Evolutionary conservation across 2,888 invertebrate species (phyloP).

Genomic region (Pyrrhia umbra): DNA sequence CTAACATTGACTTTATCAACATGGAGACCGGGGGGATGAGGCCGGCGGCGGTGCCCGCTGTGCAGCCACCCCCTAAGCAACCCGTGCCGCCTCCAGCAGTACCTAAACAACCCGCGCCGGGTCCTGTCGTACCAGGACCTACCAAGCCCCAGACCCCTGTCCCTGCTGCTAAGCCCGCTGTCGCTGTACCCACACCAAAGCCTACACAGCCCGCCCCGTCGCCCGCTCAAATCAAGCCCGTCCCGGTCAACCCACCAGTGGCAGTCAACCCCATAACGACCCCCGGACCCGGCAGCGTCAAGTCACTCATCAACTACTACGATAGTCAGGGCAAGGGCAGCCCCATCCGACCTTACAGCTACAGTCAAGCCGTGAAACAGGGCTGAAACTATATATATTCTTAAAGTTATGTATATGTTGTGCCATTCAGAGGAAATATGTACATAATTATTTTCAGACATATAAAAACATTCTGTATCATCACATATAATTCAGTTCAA

Average conservation of each 20-base stretch:
- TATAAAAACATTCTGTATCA: not conserved
- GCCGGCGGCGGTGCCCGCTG: slow-evolving; percentile 49
- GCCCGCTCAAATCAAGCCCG: slow-evolving; percentile 74
- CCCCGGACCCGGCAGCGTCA: slow-evolving; percentile 83
- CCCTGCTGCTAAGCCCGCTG: slow-evolving; percentile 48
- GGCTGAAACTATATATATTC: slow-evolving; percentile 68
- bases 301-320: slow-evolving; percentile 82
- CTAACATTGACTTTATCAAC: slow-evolving; percentile 84
- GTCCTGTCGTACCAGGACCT: slow-evolving; percentile 41
- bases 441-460: not conserved
- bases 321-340: slow-evolving; percentile 84
- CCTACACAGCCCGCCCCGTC: slow-evolving; percentile 21
- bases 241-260: slow-evolving; percentile 76
- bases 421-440: slow-evolving; percentile 17
- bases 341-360: slow-evolving; percentile 83
- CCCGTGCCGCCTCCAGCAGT: slow-evolving; percentile 43
- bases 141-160: slow-evolving; percentile 41
- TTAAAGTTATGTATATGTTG: slow-evolving; percentile 9
- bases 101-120: slow-evolving; percentile 52
- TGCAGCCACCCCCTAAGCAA: slow-evolving; percentile 30
- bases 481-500: not conserved
- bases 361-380: slow-evolving; percentile 87
- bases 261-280: slow-evolving; percentile 76
- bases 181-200: slow-evolving; percentile 23
- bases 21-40: slow-evolving; percentile 80